phyloP scores from a whole-genome alignment of 1,140 invertebrate species.

The Drosophila oshimai region DNA sequence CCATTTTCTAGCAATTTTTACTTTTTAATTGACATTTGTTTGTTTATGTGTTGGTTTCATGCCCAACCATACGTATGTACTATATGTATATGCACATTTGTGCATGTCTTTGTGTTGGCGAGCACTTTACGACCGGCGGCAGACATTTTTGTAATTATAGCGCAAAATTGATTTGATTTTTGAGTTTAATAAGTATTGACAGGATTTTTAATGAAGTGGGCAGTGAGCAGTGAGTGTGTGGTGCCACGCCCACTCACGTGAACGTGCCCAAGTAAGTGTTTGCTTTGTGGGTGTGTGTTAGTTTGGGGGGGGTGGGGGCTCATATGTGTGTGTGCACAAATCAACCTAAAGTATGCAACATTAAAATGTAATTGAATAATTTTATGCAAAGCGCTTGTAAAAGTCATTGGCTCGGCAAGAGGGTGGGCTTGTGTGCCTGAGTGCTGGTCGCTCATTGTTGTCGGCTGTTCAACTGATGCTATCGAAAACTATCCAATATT shows the following conservation, averaged over 20 bases:
- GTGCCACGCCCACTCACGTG: slow-evolving; percentile 2
- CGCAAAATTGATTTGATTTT: slow-evolving; percentile 79
- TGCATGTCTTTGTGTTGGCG: slow-evolving; percentile 8
- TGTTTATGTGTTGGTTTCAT: slow-evolving; percentile 31
- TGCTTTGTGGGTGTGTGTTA: not conserved
- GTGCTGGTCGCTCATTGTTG: no score
- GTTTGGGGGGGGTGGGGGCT: no score
- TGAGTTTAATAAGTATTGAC: slow-evolving; percentile 80
- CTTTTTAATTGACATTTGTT: slow-evolving; percentile 80
- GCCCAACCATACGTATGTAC: not conserved
- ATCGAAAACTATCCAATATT: not conserved
- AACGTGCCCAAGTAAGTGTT: slow-evolving; percentile 23
- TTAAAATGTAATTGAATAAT: slow-evolving; percentile 59
- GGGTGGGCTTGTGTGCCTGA: not conserved
- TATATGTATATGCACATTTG: slow-evolving; percentile 2
- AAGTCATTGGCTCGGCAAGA: slow-evolving; percentile 12
- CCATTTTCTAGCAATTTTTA: slow-evolving; percentile 77
- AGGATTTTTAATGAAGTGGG: slow-evolving; percentile 74
- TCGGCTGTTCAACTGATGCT: slow-evolving; percentile 15
- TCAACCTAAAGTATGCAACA: slow-evolving; percentile 39
- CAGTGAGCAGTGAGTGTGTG: not conserved
- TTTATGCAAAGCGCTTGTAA: slow-evolving; percentile 29
- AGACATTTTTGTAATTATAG: slow-evolving; percentile 79
- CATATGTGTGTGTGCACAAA: slow-evolving; percentile 15
- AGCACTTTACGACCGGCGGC: slow-evolving; percentile 71